Conservation (phyloP, 2,888 invertebrate genomes). For the Ariolimax columbianus region DNA sequence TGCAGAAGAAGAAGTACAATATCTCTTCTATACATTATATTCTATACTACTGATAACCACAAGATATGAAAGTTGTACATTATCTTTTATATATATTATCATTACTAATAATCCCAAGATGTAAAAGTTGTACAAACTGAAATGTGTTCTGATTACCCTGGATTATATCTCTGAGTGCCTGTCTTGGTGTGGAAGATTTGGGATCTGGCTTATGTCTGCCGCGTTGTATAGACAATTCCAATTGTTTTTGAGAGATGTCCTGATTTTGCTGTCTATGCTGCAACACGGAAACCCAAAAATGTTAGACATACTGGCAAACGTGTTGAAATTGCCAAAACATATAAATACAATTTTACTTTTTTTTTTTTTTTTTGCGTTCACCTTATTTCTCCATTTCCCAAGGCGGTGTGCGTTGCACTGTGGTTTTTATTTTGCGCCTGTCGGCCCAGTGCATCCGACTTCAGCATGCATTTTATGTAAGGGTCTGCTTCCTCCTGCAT, state of each 20-base stretch:
- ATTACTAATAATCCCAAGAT: neutral
- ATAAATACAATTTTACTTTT: neutral
- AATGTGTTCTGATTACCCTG: neutral
- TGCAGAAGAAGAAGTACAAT: too few relatives aligned
- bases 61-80: neutral
- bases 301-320: too few relatives aligned
- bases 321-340: too few relatives aligned
- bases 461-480: too few relatives aligned
- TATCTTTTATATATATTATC: neutral
- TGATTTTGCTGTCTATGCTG: neutral
- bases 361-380: too few relatives aligned
- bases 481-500: too few relatives aligned
- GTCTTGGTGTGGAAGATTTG: neutral
- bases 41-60: neutral
- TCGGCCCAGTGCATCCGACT: too few relatives aligned
- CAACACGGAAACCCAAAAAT: neutral
- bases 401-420: too few relatives aligned
- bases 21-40: neutral
- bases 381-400: too few relatives aligned
- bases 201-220: neutral
- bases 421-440: too few relatives aligned
- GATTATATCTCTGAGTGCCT: neutral
- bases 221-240: neutral
- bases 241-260: neutral
- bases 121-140: neutral